These are phyloP conservation scores for Cinclus cinclus DNA, from an alignment of 2,113 vertebrate species.

Conservation along the genomic window DNA sequence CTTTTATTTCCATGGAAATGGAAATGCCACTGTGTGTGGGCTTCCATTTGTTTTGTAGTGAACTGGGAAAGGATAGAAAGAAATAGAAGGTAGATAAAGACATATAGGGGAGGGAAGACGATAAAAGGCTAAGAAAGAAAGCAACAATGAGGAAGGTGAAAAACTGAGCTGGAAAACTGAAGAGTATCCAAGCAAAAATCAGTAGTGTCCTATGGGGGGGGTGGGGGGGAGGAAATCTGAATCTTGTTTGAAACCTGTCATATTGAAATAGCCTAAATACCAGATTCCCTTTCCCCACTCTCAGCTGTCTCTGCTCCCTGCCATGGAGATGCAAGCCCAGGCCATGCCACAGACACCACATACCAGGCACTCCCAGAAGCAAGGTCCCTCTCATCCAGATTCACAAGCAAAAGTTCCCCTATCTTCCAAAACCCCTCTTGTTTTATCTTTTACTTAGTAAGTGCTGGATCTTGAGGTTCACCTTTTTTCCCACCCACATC, in stretches of 20 bases:
- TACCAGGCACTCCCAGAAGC: background rate
- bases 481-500: rapidly evolving
- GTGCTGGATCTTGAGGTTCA: background rate
- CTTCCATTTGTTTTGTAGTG: background rate
- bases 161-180: background rate
- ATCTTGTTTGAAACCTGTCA: background rate
- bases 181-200: background rate
- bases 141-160: background rate
- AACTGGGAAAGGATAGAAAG: background rate
- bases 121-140: background rate
- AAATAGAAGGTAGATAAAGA: background rate
- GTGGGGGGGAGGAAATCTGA: too few species aligned
- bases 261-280: background rate
- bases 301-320: background rate
- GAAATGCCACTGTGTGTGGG: background rate
- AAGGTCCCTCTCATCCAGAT: background rate
- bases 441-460: background rate
- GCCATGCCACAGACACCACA: rapidly evolving
- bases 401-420: background rate
- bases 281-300: background rate
- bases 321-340: background rate
- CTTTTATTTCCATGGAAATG: background rate
- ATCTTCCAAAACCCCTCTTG: background rate
- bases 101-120: background rate
- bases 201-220: rapidly evolving